Conservation (phyloP, 2,797 vertebrate genomes). For the Phyllotis vaccarum region DNA sequence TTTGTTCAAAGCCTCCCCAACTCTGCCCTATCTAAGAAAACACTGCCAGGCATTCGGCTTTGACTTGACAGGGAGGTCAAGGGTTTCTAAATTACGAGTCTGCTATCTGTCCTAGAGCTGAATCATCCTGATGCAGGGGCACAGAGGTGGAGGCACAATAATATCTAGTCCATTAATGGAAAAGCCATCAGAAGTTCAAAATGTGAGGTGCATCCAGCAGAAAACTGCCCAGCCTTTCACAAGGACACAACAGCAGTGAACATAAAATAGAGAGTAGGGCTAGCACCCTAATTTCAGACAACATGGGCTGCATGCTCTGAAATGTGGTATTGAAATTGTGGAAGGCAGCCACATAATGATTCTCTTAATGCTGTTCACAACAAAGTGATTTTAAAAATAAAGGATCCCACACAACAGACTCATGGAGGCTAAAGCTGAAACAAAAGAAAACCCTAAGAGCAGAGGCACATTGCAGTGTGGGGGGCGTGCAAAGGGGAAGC, state of each 20-base stretch:
- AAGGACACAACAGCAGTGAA: constrained; percentile 23
- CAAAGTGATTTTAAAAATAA: neutral
- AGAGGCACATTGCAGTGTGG: neutral
- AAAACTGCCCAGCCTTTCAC: constrained; percentile 20
- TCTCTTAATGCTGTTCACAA: constrained; percentile 23
- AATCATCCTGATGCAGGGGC: constrained; percentile 42
- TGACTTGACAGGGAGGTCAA: constrained; percentile 46
- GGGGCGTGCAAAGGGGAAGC: neutral
- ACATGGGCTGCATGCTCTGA: neutral
- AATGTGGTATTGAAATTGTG: neutral
- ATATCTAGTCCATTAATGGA: constrained; percentile 50
- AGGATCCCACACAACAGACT: neutral
- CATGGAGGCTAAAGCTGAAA: neutral
- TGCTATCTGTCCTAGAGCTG: neutral
- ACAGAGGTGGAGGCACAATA: constrained; percentile 33
- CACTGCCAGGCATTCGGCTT: neutral
- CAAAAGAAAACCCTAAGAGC: neutral
- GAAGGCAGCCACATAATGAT: neutral
- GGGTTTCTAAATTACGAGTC: constrained; percentile 47
- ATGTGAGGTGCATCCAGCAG: constrained; percentile 31
- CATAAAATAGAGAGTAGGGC: neutral
- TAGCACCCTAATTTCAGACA: constrained; percentile 4
- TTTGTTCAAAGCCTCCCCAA: constrained; percentile 36
- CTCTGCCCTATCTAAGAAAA: constrained; percentile 33
- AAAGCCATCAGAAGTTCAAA: constrained; percentile 60